Evolutionary conservation across 2,113 vertebrate genomes (phyloP), one percentile per base, ranked within the genome.

Genomic region (Peromyscus polionotus): DNA sequence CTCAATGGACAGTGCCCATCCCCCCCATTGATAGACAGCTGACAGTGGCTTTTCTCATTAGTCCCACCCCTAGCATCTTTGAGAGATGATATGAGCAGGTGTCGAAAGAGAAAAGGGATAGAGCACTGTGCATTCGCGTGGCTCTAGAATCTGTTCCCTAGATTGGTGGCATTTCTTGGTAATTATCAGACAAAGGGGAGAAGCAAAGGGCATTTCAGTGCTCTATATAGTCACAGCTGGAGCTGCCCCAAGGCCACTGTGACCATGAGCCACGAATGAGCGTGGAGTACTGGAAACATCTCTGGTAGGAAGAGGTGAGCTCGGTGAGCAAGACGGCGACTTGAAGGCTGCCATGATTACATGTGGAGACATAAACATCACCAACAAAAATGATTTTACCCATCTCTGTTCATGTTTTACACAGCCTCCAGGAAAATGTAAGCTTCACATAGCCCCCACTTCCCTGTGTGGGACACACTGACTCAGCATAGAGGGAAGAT

Each of bases 391-490:
- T 17, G 9, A 84, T 28, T 48, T 88, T 76, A 57, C 4, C 24
- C n/a, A 45, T 36, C 80, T 88, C 28, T 63, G 2, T 61, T 90
- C 33, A 20, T 42, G 57, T 72, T 76, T 39, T 28, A 92, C 0
- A 2, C 42, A 67, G 57, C 42, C 91, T 10, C 48, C 14, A 14
- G 63, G 42, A 51, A 59, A n/a, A 68, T 1, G 13, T 33, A 59
- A 11, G 11, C 14, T 16, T 57, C 28, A 0, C 17, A 13, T 0
- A 33, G 0, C 7, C 31, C 42, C 17, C 8, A 10, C 3, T 20
- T 12, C 7, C 57, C n/a, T 24, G 48, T 0, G 0, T 0, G 3
- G 57, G 14, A 1, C 0, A 4, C 0, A 0, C 20, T 22, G 51
- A 36, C 6, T 36, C 8, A 16, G 9, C 45, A 51, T n/a, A 3